Evolutionary conservation across 2,797 vertebrate species (phyloP).

Genomic region (Sebastes cheni): DNA sequence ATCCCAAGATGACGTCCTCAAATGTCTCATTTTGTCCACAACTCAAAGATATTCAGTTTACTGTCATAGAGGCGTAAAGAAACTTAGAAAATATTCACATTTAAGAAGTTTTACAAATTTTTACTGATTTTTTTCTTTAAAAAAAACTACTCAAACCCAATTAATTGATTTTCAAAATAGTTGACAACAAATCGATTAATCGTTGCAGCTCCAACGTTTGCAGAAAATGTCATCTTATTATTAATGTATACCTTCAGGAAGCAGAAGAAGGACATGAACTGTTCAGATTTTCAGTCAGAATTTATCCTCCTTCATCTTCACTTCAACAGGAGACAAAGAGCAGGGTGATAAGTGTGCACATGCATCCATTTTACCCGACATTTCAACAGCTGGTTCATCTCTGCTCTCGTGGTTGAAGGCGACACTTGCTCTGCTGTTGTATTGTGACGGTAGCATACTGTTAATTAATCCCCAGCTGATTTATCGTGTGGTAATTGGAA

Average conservation of each 20-base stretch:
- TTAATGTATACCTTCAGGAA: not conserved
- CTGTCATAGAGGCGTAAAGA: no score
- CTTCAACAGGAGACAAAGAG: not conserved
- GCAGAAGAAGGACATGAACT: not conserved
- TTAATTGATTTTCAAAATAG: no score
- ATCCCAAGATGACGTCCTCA: no score
- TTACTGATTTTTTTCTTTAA: no score
- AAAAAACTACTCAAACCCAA: no score
- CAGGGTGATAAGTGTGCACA: not conserved
- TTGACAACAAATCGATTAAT: no score
- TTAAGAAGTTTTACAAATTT: no score
- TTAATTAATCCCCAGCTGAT: conserved; percentile 1
- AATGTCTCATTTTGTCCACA: no score
- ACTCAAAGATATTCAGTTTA: no score
- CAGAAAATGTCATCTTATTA: not conserved
- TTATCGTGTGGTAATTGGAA: not conserved
- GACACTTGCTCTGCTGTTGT: not conserved
- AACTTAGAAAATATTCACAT: no score
- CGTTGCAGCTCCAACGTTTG: not conserved
- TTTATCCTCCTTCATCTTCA: not conserved
- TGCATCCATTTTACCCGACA: not conserved
- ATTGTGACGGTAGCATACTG: not conserved
- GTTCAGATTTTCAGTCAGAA: not conserved
- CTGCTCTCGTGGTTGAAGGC: not conserved
- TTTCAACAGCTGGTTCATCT: not conserved